Percentiles rank a stretch among this genome's conserved stretches.
These are phyloP conservation scores for Saccopteryx leptura DNA, from an alignment of 2,113 vertebrate genomes.

Conservation along the genomic window DNA sequence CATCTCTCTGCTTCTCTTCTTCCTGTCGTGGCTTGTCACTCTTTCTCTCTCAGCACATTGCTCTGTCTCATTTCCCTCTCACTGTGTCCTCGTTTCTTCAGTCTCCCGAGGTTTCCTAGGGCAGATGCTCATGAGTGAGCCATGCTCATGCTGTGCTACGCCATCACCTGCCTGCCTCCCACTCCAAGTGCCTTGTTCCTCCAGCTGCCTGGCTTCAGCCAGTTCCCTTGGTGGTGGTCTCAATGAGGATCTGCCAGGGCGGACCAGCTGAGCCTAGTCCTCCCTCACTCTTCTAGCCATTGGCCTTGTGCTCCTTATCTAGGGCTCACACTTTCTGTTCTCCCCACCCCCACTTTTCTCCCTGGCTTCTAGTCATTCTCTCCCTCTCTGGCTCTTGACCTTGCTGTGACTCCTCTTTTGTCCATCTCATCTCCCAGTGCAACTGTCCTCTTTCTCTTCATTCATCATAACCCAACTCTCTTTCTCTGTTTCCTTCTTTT, in stretches of 20 bases:
- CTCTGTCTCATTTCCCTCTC: not conserved
- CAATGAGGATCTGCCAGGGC: not conserved
- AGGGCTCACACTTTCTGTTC: accelerated
- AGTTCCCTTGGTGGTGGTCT: not conserved
- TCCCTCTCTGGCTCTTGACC: not conserved
- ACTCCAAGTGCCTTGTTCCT: not conserved
- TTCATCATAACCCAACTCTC: not conserved
- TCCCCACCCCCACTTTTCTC: not conserved
- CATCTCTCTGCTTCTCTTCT: not conserved
- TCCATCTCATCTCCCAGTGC: not conserved
- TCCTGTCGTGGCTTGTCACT: not conserved
- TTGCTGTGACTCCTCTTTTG: not conserved
- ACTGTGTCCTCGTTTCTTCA: not conserved
- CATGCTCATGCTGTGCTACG: too few relatives aligned
- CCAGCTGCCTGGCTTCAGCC: not conserved
- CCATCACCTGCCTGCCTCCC: not conserved
- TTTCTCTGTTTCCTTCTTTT: not conserved
- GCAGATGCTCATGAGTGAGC: not conserved
- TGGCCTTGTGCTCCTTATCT: not conserved
- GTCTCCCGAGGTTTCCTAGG: not conserved
- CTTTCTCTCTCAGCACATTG: not conserved
- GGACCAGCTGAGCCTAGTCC: not conserved
- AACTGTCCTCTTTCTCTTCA: not conserved
- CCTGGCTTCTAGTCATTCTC: not conserved
- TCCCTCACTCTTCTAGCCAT: not conserved